phyloP scores from a whole-genome alignment of 2,888 invertebrate genomes.

The Caenorhabditis afra region DNA sequence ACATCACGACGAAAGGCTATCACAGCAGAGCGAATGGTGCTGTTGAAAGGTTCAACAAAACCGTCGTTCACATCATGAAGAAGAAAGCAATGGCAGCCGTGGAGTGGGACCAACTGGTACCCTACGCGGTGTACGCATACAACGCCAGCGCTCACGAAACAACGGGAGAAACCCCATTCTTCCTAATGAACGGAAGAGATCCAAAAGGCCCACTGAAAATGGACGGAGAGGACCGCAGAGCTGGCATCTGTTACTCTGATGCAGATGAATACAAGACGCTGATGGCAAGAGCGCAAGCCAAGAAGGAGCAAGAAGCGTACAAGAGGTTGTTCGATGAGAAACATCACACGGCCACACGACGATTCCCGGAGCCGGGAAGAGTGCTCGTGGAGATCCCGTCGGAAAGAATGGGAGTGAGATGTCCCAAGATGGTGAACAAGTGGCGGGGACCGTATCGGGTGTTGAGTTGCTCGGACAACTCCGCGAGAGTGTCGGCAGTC shows the following conservation, averaged over 20 bases:
- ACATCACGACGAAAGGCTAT: constrained; percentile 45
- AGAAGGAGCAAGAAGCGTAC: neutral
- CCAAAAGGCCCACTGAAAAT: constrained; percentile 10
- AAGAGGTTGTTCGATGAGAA: constrained; percentile 8
- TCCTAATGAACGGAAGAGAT: neutral
- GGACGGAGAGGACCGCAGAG: constrained; percentile 4
- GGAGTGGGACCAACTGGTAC: no score
- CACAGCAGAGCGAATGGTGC: constrained; percentile 60
- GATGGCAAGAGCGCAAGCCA: neutral
- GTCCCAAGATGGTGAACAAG: constrained; percentile 30
- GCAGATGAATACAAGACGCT: constrained; percentile 11
- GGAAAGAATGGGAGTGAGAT: constrained; percentile 11
- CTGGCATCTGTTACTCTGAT: constrained; percentile 10
- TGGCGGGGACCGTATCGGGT: constrained; percentile 31
- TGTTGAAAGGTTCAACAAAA: constrained; percentile 49
- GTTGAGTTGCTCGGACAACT: neutral
- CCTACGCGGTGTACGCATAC: no score
- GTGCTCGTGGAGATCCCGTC: constrained; percentile 27
- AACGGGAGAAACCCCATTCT: no score
- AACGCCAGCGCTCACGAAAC: no score
- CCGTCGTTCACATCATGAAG: constrained; percentile 34
- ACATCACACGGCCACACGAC: neutral
- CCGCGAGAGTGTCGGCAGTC: neutral
- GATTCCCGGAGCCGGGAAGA: constrained; percentile 20
- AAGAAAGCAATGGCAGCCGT: constrained; percentile 15